Percentiles rank a stretch among this genome's conserved stretches.
Conservation (phyloP, 30 jellyfish, hydroid and myxozoan species). For the Haliclystus octoradiatus region DNA sequence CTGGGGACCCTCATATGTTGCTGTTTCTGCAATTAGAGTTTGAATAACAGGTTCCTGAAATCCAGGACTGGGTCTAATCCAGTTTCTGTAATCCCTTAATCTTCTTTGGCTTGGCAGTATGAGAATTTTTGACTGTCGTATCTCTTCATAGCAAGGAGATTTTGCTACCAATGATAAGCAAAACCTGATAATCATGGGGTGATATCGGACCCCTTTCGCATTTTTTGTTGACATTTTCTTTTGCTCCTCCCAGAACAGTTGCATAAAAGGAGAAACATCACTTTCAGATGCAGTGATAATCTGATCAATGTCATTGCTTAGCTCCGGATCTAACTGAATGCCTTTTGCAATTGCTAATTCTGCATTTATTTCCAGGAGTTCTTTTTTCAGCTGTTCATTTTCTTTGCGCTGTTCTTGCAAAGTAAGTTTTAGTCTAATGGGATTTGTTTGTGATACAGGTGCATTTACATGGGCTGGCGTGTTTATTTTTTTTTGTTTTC, state of each 20-base stretch:
- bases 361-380: not conserved
- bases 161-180: constrained; percentile 24
- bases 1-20: not conserved
- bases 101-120: constrained; percentile 30
- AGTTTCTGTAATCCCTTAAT: constrained; percentile 23
- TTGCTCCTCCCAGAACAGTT: constrained; percentile 33
- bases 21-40: not conserved
- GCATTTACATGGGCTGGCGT: constrained; percentile 6
- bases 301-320: not conserved
- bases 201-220: constrained; percentile 11
- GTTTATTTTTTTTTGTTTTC: not conserved
- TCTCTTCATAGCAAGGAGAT: constrained; percentile 30
- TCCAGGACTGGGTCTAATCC: constrained; percentile 9
- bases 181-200: constrained; percentile 32
- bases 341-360: not conserved
- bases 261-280: constrained; percentile 21
- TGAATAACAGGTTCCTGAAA: constrained; percentile 12
- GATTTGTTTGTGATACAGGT: constrained; percentile 3
- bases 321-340: not conserved
- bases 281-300: not conserved
- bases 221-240: not conserved
- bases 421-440: constrained; percentile 1
- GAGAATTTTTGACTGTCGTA: constrained; percentile 16
- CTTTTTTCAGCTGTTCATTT: not conserved
- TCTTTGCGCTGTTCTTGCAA: not conserved